Conservation (phyloP, 2,888 invertebrate genomes). For the Nymphalis polychloros region DNA sequence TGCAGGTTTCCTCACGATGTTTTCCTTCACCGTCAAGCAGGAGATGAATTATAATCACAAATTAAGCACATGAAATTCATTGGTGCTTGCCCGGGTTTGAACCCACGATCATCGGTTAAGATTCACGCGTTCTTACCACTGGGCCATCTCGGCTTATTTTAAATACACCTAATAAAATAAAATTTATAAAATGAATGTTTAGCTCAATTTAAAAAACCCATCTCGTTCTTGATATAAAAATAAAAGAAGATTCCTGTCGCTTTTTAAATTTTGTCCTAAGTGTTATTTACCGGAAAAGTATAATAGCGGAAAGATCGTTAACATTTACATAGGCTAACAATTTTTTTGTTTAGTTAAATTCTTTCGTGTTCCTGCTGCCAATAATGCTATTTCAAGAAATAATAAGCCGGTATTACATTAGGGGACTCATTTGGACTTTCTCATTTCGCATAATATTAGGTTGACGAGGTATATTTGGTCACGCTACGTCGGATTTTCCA, state of each 20-base stretch:
- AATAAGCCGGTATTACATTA: slow-evolving; percentile 54
- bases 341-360: slow-evolving; percentile 41
- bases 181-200: too few relatives aligned
- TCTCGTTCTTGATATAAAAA: not conserved
- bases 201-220: too few relatives aligned
- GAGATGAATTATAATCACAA: too few relatives aligned
- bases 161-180: too few relatives aligned
- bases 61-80: too few relatives aligned
- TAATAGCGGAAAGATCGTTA: slow-evolving; percentile 24
- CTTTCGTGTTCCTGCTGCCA: slow-evolving; percentile 44
- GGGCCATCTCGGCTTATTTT: too few relatives aligned
- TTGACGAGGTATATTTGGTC: slow-evolving; percentile 56
- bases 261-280: slow-evolving; percentile 13
- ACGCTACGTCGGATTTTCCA: slow-evolving; percentile 53
- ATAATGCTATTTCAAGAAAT: slow-evolving; percentile 52
- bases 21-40: too few relatives aligned
- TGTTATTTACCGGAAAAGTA: slow-evolving; percentile 24
- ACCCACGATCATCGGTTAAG: too few relatives aligned
- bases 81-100: too few relatives aligned
- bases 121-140: too few relatives aligned
- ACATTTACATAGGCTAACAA: slow-evolving; percentile 29
- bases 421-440: slow-evolving; percentile 57
- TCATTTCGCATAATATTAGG: slow-evolving; percentile 61
- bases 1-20: too few relatives aligned
- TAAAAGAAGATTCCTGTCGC: not conserved